Conservation (phyloP, 1,140 invertebrate genomes). For the Acromyrmex charruanus region DNA sequence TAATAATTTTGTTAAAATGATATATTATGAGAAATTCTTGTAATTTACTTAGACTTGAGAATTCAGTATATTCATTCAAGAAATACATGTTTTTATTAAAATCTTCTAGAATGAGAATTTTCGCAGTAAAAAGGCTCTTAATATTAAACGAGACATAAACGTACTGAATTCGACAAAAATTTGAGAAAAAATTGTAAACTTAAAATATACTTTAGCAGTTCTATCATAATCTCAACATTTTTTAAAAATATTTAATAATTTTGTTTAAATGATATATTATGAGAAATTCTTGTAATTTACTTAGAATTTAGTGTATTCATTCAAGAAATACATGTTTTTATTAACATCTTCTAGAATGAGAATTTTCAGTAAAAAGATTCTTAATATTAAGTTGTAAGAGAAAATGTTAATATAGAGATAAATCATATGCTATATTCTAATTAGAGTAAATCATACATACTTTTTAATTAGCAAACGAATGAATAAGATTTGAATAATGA, state of each 20-base stretch:
- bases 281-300: background rate
- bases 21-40: background rate
- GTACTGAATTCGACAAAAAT: background rate
- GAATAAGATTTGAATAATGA: background rate
- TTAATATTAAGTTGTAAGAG: background rate
- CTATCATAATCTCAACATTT: background rate
- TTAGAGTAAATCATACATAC: background rate
- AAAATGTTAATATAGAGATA: background rate
- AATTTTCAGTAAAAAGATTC: background rate
- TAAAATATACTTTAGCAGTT: background rate
- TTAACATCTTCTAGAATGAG: background rate
- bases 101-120: constrained; percentile 1
- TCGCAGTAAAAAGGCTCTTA: background rate
- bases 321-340: background rate
- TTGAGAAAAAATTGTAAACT: background rate
- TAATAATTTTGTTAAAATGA: background rate
- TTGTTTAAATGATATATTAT: background rate
- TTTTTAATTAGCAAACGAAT: constrained; percentile 9
- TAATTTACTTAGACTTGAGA: background rate
- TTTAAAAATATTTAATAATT: background rate
- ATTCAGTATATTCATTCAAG: background rate
- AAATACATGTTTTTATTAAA: background rate
- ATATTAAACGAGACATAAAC: background rate
- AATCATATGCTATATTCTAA: background rate
- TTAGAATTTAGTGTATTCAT: background rate